Evolutionary conservation across 2,888 invertebrate species (phyloP), one percentile per base, ranked within the genome.

Genomic region (Trimorus sp.): DNA sequence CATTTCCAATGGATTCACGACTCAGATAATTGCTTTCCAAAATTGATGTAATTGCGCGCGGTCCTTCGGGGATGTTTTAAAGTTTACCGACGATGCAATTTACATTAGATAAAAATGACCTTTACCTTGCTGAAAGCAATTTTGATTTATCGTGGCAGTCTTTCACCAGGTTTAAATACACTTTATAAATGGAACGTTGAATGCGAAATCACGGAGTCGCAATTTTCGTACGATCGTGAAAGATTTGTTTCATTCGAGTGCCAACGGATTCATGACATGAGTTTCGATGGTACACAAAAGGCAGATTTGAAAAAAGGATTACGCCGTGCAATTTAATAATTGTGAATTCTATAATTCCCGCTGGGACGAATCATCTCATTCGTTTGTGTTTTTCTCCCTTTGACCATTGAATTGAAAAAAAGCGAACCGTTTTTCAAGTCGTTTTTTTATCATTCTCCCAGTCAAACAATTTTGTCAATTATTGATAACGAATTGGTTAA

Each of bases 321-420:
- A 68, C 12, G 48, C 60, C 68, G 60, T 45, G 60, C 68, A 68
- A 66, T 75, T 40, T 59, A 60, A 66, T 75, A 66, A 75, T 59
- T 60, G 45, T 53, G 37, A 68, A 60, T 76, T 62, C 68, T 54
- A 68, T 62, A 42, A 68, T 62, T 68, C 76, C 60, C 54, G 38
- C 7, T 62, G 38, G 38, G 45, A 45, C 36, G 45, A n/a, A 7
- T n/a, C 9, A 38, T 45, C 15, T 66, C 56, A 59, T 60, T 53
- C 45, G 60, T 59, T 42, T 60, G 37, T 75, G 12, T 68, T 68
- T 78, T 79, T 68, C 38, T 36, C 54, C 56, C 79, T 79, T 68
- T 79, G 73, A 79, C 73, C 68, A 60, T 49, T 40, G 62, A 73
- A 79, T 71, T 73, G 54, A 26, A 56, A 73, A 68, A 65, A 63